Percentiles rank a stretch among this genome's conserved stretches.
These are phyloP conservation scores for Lerista edwardsae DNA, from an alignment of 2,797 vertebrate species.

Conservation along the genomic window DNA sequence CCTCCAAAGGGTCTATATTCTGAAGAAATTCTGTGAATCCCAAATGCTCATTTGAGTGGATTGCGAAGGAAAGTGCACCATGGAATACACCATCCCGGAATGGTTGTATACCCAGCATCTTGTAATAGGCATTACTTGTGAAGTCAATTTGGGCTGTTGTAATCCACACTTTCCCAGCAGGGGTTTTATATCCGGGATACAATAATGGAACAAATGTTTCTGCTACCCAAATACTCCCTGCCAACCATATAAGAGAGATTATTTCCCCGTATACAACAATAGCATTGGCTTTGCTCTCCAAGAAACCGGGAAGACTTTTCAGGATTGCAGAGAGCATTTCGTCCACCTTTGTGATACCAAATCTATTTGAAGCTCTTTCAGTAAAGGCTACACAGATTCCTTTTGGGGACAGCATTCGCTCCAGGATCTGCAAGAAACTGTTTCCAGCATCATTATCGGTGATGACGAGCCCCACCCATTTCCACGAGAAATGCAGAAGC, in stretches of 20 bases:
- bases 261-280: neutral
- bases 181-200: too few species aligned
- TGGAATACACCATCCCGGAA: neutral
- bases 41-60: neutral
- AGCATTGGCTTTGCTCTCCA: neutral
- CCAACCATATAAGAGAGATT: neutral
- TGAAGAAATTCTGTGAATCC: neutral
- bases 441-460: neutral
- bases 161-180: neutral
- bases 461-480: neutral
- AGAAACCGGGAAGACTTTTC: neutral
- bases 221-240: neutral
- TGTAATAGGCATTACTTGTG: too few species aligned
- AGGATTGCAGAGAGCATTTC: too few species aligned
- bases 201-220: neutral
- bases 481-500: neutral
- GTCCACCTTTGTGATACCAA: neutral
- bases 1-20: neutral
- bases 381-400: neutral
- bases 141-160: conserved; percentile 3
- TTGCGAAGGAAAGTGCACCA: neutral
- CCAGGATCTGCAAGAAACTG: neutral
- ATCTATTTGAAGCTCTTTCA: neutral
- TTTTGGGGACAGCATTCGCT: neutral
- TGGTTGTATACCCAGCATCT: too few species aligned